Percentiles rank a stretch among this genome's conserved stretches.
Evolutionary conservation across 2,888 invertebrate species (phyloP).

Genomic region (Corbicula japonica): DNA sequence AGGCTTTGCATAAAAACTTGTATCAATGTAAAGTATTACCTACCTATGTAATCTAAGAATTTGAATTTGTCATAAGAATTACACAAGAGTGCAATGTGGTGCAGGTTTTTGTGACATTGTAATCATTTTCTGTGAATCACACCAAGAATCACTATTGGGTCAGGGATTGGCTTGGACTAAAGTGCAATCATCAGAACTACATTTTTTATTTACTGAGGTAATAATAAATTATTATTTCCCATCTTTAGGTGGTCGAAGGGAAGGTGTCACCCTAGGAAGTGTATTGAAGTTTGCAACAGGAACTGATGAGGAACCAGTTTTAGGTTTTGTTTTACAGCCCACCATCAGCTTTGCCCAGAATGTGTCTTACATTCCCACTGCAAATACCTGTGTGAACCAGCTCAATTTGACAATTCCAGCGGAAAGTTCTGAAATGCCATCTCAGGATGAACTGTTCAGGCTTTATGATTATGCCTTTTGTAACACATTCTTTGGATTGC

Average conservation of each 20-base stretch:
- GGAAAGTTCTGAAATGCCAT: neutral
- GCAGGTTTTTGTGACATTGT: too few species aligned
- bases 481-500: neutral
- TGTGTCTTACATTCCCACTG: slow-evolving; percentile 19
- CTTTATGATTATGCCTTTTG: neutral
- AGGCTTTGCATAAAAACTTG: too few species aligned
- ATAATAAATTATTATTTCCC: too few species aligned
- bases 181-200: too few species aligned
- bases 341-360: neutral
- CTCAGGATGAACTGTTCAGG: neutral
- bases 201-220: too few species aligned
- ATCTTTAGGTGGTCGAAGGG: slow-evolving; percentile 26
- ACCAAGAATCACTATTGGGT: too few species aligned
- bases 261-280: neutral
- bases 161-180: too few species aligned
- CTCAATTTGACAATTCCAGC: slow-evolving; percentile 18
- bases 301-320: slow-evolving; percentile 32
- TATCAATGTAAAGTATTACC: too few species aligned
- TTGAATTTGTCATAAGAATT: too few species aligned
- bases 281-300: slow-evolving; percentile 31
- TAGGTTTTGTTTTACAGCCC: slow-evolving; percentile 37
- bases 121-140: too few species aligned
- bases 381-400: slow-evolving; percentile 36
- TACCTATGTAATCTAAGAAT: too few species aligned
- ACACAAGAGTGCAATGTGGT: too few species aligned